These are phyloP conservation scores for Drosophila fuyamai DNA, from an alignment of 1,140 invertebrate genomes.

Conservation along the genomic window DNA sequence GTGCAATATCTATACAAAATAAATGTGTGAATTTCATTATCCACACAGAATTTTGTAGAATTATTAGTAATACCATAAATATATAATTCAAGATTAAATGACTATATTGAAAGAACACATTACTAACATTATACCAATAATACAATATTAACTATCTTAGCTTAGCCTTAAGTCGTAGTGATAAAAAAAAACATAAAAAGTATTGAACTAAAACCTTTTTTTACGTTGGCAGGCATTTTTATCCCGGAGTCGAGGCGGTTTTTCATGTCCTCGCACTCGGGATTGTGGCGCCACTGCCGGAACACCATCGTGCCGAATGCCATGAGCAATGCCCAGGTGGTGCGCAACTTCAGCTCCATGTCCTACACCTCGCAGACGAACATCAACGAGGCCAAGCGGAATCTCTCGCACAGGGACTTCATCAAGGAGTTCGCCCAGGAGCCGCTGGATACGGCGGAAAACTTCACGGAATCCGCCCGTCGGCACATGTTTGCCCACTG, in stretches of 20 bases:
- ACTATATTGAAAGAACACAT: too few species aligned
- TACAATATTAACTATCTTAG: too few species aligned
- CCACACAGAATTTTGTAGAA: too few species aligned
- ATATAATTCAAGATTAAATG: too few species aligned
- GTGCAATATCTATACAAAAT: too few species aligned
- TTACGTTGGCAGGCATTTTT: conserved; percentile 86
- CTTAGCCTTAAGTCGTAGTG: neutral
- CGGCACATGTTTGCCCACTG: conserved; percentile 83
- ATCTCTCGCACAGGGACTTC: conserved; percentile 66
- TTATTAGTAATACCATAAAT: too few species aligned
- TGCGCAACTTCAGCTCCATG: conserved; percentile 79
- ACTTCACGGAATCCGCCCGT: conserved; percentile 76
- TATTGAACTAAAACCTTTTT: neutral
- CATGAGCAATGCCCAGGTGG: conserved; percentile 64
- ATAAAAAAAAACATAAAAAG: neutral
- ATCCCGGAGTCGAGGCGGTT: conserved; percentile 86
- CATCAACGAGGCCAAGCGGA: conserved; percentile 68
- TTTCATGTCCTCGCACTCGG: conserved; percentile 88
- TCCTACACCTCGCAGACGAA: conserved; percentile 60
- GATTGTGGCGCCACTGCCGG: conserved; percentile 89
- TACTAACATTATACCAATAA: too few species aligned
- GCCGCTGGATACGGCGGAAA: conserved; percentile 46
- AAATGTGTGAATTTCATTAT: too few species aligned
- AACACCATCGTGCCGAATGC: conserved; percentile 77
- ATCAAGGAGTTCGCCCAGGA: conserved; percentile 64